A percentile compares a stretch with the other conserved stretches of the same genome.
These are phyloP conservation scores for Stegophylla sp. DNA, from an alignment of 2,888 invertebrate genomes.

Conservation along the genomic window DNA sequence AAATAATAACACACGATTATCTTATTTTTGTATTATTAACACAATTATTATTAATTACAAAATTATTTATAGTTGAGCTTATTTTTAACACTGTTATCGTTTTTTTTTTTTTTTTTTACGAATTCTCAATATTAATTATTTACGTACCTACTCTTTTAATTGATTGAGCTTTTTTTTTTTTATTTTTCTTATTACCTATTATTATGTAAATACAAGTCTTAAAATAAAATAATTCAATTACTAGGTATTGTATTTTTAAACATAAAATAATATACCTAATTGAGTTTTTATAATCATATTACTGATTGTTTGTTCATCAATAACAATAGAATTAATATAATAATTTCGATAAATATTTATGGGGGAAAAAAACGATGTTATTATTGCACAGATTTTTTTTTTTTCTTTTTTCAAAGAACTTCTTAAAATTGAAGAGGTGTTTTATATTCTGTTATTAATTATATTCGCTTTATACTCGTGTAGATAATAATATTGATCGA, in stretches of 20 bases:
- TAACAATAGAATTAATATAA: conserved; percentile 41
- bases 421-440: not conserved
- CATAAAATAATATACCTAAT: conserved; percentile 4
- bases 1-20: too few species aligned
- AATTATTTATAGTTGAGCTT: not conserved
- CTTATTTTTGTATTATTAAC: too few species aligned
- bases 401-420: too few species aligned
- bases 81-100: not conserved
- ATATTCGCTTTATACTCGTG: not conserved
- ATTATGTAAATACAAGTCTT: conserved; percentile 32
- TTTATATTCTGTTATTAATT: not conserved
- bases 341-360: not conserved
- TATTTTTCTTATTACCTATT: too few species aligned
- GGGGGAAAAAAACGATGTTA: not conserved
- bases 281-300: conserved; percentile 14
- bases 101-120: not conserved
- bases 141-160: not conserved
- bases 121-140: not conserved
- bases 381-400: too few species aligned
- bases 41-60: not conserved
- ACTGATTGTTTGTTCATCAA: conserved; percentile 33
- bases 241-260: conserved; percentile 4
- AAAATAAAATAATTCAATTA: conserved; percentile 27
- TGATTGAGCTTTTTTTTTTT: conserved; percentile 3
- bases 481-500: not conserved